Base-by-base conservation (phyloP, 2,888 invertebrate species). In the Odontothrips loti region DNA sequence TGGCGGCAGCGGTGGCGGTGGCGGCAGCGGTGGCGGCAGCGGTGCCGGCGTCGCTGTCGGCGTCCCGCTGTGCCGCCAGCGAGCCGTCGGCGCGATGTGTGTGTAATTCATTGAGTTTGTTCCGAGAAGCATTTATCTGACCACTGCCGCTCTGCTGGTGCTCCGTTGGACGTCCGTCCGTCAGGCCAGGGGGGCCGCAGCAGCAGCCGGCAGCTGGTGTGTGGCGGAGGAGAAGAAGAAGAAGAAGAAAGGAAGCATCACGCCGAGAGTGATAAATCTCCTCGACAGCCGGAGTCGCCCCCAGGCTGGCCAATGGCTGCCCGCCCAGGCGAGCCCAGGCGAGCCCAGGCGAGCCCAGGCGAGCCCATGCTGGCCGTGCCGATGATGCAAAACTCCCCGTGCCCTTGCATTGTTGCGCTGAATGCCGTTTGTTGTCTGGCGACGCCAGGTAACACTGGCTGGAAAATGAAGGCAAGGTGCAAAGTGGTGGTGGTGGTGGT, bases 31-130 rank as follows among this genome's bases (percentile, higher is more conserved):
- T 12, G 51, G 15, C 3, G 9, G 51, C 51, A 12, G 17, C 4
- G 51, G 15, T 48, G 48, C 48, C 48, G 48, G 9, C 48, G 15
- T 48, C 48, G 48, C 48, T 48, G 10, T 48, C 48, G 48, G 10
- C 48, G 10, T 48, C 48, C 48, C 10, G 9, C 48, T 15, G 9
- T 48, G 48, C 15, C 48, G 48, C 48, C n/a, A n/a, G n/a, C n/a
- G n/a, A n/a, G n/a, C n/a, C n/a, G n/a, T n/a, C n/a, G n/a, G n/a
- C n/a, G n/a, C n/a, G n/a, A n/a, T 51, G 20, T n/a, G 58, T 27
- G 27, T 75, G 68, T 75, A 75, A 75, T 75, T 75, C 68, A 75
- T 75, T 75, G 68, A 75, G 68, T 75, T 75, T 75, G 68, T 75
- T 75, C 68, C 68, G 68, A 75, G 68, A 75, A 75, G 68, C 68